phyloP scores from a whole-genome alignment of 2,888 invertebrate species.

The Lycia hirtaria region DNA sequence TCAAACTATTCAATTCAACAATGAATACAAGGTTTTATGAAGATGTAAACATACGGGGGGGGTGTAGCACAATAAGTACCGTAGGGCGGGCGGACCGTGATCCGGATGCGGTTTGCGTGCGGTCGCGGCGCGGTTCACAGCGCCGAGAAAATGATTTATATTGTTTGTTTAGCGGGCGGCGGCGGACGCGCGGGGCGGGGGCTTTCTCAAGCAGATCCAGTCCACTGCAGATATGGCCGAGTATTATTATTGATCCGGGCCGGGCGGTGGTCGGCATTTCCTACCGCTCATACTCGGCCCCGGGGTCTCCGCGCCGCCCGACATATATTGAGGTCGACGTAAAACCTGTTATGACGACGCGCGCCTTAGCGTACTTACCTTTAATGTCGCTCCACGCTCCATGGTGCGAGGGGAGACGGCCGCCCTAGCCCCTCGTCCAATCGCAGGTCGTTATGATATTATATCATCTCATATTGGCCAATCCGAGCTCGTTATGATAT shows the following conservation, averaged over 20 bases:
- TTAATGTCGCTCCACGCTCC: conserved; percentile 48
- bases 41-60: conserved; percentile 31
- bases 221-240: conserved; percentile 85
- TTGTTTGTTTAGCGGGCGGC: conserved; percentile 77
- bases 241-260: conserved; percentile 85
- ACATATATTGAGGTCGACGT: conserved; percentile 78
- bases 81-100: conserved; percentile 35
- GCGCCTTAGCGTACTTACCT: conserved; percentile 69
- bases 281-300: conserved; percentile 79
- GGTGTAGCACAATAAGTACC: conserved; percentile 12
- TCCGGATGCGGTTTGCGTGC: conserved; percentile 57
- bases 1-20: no score
- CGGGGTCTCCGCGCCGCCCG: conserved; percentile 62
- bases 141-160: conserved; percentile 82
- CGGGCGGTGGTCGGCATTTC: conserved; percentile 75
- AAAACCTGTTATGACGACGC: conserved; percentile 75
- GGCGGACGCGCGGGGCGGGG: conserved; percentile 52
- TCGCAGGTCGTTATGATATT: conserved; percentile 87
- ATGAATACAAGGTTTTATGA: not conserved
- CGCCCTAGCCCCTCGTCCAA: conserved; percentile 77
- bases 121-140: conserved; percentile 60
- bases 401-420: conserved; percentile 57
- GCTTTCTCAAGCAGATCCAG: conserved; percentile 82
- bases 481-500: conserved; percentile 85
- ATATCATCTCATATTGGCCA: conserved; percentile 85